phyloP scores from a whole-genome alignment of 2,113 vertebrate genomes.

The Candoia aspera region DNA sequence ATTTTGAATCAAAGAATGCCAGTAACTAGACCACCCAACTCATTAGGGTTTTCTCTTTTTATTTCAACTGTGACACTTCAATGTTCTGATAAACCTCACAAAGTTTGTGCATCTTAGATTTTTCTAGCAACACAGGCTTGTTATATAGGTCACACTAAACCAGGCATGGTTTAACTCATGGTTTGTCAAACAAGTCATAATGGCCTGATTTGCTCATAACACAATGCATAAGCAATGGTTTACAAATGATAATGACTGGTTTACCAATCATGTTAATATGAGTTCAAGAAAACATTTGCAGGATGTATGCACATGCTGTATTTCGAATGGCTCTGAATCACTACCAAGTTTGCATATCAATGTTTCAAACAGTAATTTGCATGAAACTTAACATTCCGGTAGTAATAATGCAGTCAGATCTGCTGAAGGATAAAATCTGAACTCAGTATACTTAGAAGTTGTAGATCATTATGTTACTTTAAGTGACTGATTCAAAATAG shows the following conservation, averaged over 20 bases:
- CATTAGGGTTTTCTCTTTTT: neutral
- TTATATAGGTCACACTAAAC: neutral
- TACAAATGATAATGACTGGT: neutral
- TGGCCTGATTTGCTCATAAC: neutral
- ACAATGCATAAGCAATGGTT: neutral
- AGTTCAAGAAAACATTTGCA: neutral
- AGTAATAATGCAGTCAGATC: neutral
- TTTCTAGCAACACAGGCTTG: neutral
- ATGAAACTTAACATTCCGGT: too few species aligned
- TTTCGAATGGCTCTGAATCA: neutral
- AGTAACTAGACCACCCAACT: neutral
- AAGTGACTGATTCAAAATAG: neutral
- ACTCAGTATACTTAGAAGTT: neutral
- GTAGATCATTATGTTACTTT: neutral
- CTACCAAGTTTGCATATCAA: neutral
- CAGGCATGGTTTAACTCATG: neutral
- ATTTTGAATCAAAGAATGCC: neutral
- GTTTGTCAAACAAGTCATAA: neutral
- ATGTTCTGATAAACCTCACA: neutral
- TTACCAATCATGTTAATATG: neutral
- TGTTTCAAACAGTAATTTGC: neutral
- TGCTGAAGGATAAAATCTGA: neutral
- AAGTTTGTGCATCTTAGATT: neutral
- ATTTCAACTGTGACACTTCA: neutral
- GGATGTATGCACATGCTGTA: neutral